Evolutionary conservation across 2,113 vertebrate genomes (phyloP).

Genomic region (Atrichornis clamosus): DNA sequence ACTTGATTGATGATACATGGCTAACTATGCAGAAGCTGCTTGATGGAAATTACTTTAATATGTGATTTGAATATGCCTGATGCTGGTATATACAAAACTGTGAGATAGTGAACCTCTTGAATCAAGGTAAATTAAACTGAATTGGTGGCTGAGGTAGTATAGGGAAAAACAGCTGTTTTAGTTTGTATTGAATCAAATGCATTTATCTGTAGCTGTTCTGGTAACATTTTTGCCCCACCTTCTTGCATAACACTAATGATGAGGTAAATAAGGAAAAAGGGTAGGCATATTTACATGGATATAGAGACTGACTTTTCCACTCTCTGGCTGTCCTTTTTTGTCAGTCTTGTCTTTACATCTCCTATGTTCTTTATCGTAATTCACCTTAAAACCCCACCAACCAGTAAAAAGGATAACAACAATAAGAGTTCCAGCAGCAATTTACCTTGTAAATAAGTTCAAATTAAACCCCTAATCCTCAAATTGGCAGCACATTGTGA

Average conservation of each 20-base stretch:
- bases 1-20: not conserved
- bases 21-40: not conserved
- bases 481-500: conserved; percentile 37
- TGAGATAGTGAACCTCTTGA: not conserved
- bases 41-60: conserved; percentile 1
- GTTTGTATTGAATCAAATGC: not conserved
- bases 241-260: not conserved
- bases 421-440: not conserved
- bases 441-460: conserved; percentile 51
- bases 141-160: not conserved
- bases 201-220: not conserved
- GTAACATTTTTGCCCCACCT: not conserved
- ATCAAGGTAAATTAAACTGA: not conserved
- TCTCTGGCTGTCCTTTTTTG: not conserved
- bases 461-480: conserved; percentile 17
- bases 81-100: not conserved
- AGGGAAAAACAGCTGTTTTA: not conserved
- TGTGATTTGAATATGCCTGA: not conserved
- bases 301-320: not conserved
- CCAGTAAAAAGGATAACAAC: not conserved
- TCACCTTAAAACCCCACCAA: not conserved
- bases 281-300: not conserved
- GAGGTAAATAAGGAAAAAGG: not conserved
- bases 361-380: not conserved
- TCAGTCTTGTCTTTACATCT: not conserved